phyloP scores from a whole-genome alignment of 2,113 vertebrate species.

The Phaethornis superciliosus region DNA sequence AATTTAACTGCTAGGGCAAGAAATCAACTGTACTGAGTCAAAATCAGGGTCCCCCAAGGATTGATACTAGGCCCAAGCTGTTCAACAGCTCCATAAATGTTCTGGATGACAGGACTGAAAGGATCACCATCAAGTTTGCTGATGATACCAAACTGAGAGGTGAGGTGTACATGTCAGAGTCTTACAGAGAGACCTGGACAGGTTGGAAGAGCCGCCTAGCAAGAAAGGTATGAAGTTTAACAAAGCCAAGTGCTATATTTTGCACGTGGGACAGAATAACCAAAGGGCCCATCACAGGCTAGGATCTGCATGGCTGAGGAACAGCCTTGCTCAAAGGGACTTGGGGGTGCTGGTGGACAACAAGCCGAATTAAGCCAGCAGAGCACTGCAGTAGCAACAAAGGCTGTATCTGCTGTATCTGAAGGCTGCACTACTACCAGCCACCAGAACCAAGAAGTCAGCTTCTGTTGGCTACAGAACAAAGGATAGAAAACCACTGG shows the following conservation, averaged over 20 bases:
- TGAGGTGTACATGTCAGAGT: fast-evolving
- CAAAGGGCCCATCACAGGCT: not conserved
- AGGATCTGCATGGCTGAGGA: not conserved
- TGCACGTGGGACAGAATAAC: not conserved
- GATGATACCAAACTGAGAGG: not conserved
- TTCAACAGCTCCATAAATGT: not conserved
- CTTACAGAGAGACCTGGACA: not conserved
- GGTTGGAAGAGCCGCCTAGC: not conserved
- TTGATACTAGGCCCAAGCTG: not conserved
- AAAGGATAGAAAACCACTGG: not conserved
- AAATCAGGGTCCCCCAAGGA: not conserved
- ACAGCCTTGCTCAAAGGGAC: not conserved
- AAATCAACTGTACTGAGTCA: not conserved
- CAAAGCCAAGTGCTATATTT: not conserved
- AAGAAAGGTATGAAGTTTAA: not conserved
- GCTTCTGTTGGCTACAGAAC: not conserved
- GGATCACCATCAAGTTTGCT: not conserved
- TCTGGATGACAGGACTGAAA: not conserved
- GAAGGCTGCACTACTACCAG: not conserved
- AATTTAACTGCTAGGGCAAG: not conserved
- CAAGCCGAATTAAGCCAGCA: not conserved
- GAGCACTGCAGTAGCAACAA: not conserved
- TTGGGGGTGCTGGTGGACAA: not conserved
- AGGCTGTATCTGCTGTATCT: not conserved
- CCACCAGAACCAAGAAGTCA: not conserved